Evolutionary conservation across 2,113 vertebrate genomes (phyloP), one percentile per base, ranked within the genome.

Genomic region (Macquaria australasica): DNA sequence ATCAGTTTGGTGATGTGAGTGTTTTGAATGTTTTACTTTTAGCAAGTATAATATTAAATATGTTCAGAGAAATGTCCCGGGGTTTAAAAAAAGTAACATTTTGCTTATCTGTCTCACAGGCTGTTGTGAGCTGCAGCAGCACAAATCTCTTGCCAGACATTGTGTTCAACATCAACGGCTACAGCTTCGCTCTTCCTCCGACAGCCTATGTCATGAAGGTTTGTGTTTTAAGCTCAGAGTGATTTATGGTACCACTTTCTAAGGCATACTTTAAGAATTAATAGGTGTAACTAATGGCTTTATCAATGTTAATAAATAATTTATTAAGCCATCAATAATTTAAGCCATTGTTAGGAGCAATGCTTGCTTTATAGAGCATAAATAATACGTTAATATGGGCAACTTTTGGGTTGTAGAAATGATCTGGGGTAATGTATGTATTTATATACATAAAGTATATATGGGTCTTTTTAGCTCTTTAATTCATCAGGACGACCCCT

Each of bases 141-240:
- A 37, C 48, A 1, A 7, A 56, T 1, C 8, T 25, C n/a, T 1
- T 91, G 90, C 82, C 80, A 15, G 77, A 89, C 9, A 20, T 89
- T 48, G 77, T 82, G 45, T 91, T 91, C 77, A 67, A 79, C 78
- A 89, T 92, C 58, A 85, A 85, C 16, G 84, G 86, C 68, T 25
- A 73, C 50, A 62, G 66, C 59, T 91, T 83, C 1, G 5, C 45
- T 20, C 66, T 90, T 10, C 56, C 88, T 68, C 25, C 88, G 0
- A 58, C 76, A 41, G 71, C 84, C n/a, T 91, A 79, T 5, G 8
- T 87, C 63, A 66, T 72, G 3, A 66, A 82, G 86, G 86, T 92
- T 78, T 39, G 90, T 73, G 55, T 58, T 55, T 45, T 21, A 63
- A 37, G n/a, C 12, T 21, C 31, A 55, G n/a, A 18, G 15, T n/a